A percentile compares a stretch with the other conserved stretches of the same genome.
Evolutionary conservation across 2,113 vertebrate species (phyloP).

Genomic region (Mixornis gularis): DNA sequence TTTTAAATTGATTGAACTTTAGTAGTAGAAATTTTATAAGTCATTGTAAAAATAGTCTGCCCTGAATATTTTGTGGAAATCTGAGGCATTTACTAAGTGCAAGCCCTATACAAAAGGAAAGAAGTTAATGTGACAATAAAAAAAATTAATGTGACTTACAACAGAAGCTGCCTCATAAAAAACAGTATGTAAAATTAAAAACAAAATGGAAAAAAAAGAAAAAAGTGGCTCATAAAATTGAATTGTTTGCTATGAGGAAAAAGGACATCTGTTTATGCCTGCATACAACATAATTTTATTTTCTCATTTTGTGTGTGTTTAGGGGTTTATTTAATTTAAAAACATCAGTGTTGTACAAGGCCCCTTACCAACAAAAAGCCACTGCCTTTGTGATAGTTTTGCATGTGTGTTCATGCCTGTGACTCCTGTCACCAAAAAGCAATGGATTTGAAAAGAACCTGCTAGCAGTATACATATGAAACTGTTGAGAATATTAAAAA

Average conservation of each 20-base stretch:
- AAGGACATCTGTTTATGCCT: slow-evolving; percentile 23
- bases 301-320: background rate
- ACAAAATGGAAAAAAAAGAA: slow-evolving; percentile 54
- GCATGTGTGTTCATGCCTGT: background rate
- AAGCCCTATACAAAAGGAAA: slow-evolving; percentile 65
- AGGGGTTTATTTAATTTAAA: background rate
- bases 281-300: slow-evolving; percentile 6
- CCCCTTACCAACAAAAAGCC: background rate
- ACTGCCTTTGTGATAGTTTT: background rate
- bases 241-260: slow-evolving; percentile 45
- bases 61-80: slow-evolving; percentile 86
- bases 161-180: slow-evolving; percentile 73
- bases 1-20: slow-evolving; percentile 79
- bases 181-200: slow-evolving; percentile 78
- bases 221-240: slow-evolving; percentile 72
- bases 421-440: background rate
- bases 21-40: slow-evolving; percentile 70
- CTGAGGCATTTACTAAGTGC: slow-evolving; percentile 71
- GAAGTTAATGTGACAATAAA: slow-evolving; percentile 71
- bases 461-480: background rate
- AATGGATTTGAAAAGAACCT: background rate
- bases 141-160: slow-evolving; percentile 76
- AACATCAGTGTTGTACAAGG: background rate
- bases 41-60: slow-evolving; percentile 71
- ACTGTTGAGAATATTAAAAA: background rate